Conservation (phyloP, 2,113 vertebrate species). For the Siphamia tubifer region DNA sequence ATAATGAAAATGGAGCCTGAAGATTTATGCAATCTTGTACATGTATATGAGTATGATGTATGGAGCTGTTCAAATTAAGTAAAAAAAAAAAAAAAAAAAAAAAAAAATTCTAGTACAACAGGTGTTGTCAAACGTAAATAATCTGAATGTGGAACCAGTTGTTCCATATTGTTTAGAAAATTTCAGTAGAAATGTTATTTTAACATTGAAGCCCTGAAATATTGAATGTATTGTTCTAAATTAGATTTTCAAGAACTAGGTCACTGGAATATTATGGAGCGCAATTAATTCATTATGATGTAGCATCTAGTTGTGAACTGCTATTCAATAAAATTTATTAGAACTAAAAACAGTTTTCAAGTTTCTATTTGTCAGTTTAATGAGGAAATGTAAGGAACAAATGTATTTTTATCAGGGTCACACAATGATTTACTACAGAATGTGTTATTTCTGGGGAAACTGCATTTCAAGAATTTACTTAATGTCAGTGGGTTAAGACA, state of each 20-base stretch:
- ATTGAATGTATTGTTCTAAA: constrained; percentile 81
- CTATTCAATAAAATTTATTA: constrained; percentile 78
- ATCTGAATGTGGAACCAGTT: constrained; percentile 64
- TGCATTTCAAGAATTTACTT: constrained; percentile 70
- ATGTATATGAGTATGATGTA: constrained; percentile 68
- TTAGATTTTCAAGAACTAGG: constrained; percentile 75
- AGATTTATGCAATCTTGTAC: constrained; percentile 83
- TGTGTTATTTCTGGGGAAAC: constrained; percentile 71
- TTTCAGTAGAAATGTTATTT: constrained; percentile 64
- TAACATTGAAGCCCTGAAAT: constrained; percentile 76
- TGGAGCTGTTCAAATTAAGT: constrained; percentile 72
- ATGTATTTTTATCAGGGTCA: constrained; percentile 78
- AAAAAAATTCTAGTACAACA: constrained; percentile 50
- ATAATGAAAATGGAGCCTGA: constrained; percentile 78
- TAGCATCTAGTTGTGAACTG: constrained; percentile 81
- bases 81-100: no score
- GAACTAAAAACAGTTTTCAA: constrained; percentile 76
- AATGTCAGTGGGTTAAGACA: constrained; percentile 63
- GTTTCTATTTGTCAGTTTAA: constrained; percentile 78
- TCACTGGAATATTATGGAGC: constrained; percentile 77
- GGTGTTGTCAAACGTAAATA: constrained; percentile 61
- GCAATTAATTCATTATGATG: constrained; percentile 75
- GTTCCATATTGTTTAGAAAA: constrained; percentile 61
- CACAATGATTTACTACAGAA: constrained; percentile 66
- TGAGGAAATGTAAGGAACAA: constrained; percentile 58